Evolutionary conservation across 2,888 invertebrate species (phyloP).

Genomic region (Listrodromus nycthemerus): DNA sequence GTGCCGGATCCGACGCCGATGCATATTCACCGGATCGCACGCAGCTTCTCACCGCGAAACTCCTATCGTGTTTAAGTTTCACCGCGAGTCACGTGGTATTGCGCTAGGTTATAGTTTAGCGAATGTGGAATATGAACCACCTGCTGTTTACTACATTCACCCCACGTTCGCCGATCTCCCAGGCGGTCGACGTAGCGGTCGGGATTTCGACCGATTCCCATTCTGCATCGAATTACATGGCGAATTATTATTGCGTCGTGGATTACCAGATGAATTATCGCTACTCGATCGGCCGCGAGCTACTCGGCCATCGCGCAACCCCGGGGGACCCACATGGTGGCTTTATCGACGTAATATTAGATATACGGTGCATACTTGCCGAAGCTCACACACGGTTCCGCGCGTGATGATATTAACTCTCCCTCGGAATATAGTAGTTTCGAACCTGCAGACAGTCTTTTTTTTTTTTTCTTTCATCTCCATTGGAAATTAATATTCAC

Average conservation of each 20-base stretch:
- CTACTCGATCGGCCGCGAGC: neutral
- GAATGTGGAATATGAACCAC: conserved; percentile 61
- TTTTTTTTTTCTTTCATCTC: too few relatives aligned
- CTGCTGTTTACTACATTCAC: conserved; percentile 64
- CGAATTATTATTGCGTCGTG: conserved; percentile 59
- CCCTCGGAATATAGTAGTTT: neutral
- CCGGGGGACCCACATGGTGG: neutral
- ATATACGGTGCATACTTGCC: neutral
- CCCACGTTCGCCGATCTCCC: conserved; percentile 2
- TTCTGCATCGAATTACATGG: conserved; percentile 60
- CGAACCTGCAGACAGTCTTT: neutral
- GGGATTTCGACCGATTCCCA: conserved; percentile 51
- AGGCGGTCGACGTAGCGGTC: neutral
- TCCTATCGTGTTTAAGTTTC: conserved; percentile 48
- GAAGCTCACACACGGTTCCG: neutral
- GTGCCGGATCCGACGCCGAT: conserved; percentile 27
- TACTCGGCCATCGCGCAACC: conserved; percentile 52
- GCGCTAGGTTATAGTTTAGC: conserved; percentile 41
- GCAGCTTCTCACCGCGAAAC: conserved; percentile 66
- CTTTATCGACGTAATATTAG: conserved; percentile 7
- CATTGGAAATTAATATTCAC: neutral
- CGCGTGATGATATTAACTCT: conserved; percentile 14
- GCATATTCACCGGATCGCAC: conserved; percentile 56
- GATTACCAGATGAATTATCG: conserved; percentile 44
- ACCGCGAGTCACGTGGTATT: conserved; percentile 36